Conservation (phyloP, 2,888 invertebrate genomes). For the Drosophila buzzatii region DNA sequence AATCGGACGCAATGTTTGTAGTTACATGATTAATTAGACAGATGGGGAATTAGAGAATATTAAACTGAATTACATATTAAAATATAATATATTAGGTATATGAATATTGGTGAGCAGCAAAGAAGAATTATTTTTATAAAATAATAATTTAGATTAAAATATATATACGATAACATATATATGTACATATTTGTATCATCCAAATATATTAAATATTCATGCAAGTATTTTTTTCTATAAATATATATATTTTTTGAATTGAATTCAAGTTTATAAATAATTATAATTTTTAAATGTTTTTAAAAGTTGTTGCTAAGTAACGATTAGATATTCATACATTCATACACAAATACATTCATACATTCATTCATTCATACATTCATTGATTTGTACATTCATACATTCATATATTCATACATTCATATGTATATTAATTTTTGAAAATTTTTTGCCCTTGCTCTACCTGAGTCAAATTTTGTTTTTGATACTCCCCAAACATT, state of each 20-base stretch:
- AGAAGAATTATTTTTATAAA: background rate
- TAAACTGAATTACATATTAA: background rate
- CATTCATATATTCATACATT: background rate
- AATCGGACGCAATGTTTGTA: slow-evolving; percentile 7
- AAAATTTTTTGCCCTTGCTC: background rate
- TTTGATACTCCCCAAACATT: background rate
- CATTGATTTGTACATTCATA: background rate
- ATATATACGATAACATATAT: too few species aligned
- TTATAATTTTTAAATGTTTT: too few species aligned
- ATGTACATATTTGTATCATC: too few species aligned
- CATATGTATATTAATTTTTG: background rate
- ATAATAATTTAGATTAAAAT: background rate
- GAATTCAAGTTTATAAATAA: too few species aligned
- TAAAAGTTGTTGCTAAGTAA: too few species aligned
- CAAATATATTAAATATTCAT: too few species aligned
- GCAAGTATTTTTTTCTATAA: too few species aligned
- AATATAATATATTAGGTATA: background rate
- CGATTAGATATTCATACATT: background rate
- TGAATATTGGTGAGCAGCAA: background rate
- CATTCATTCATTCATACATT: background rate
- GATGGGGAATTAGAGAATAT: background rate
- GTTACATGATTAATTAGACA: slow-evolving; percentile 6
- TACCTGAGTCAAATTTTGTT: background rate
- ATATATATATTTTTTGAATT: too few species aligned
- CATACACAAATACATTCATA: background rate